Evolutionary conservation across 2,888 invertebrate genomes (phyloP), one percentile per base, ranked within the genome.

Genomic region (Pollenia labialis): DNA sequence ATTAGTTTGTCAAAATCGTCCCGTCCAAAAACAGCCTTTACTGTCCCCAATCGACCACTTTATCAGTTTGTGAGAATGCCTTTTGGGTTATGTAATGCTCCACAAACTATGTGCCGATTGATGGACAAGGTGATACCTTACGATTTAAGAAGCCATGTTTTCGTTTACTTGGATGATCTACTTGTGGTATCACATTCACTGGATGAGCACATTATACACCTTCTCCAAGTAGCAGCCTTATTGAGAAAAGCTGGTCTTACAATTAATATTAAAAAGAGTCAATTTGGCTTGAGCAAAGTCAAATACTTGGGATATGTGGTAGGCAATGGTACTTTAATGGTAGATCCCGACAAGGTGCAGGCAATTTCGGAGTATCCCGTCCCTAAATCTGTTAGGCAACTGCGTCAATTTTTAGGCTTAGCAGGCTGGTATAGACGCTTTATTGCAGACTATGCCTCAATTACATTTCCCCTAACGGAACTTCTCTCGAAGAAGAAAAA

Each of bases 131-230:
- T 23, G 2, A 23, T 23, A 23, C 32, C 48, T 8, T 48, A 48
- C 8, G 7, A 66, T 50, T n/a, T 66, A 6, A 48, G 50, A 14
- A 14, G 23, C 23, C 66, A 50, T 8, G 50, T 66, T 14, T 50
- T 66, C 14, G 68, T 68, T 32, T 68, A 40, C 10, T 40, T 68
- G 46, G 48, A 66, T 7, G 66, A 66, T 66, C 48, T 66, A 9
- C 23, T 66, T 12, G 48, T 66, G 48, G 48, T 48, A 50, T 48
- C 66, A 12, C 23, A 52, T 23, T 48, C 66, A 14, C 40, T 60
- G 32, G 40, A 40, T 6, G 58, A 60, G 4, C 58, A 60, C 40
- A 60, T 60, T 11, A 4, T 40, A 7, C 14, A 40, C 14, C 40
- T 60, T 12, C 40, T 40, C 0, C 40, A 60, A n/a, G 58, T 60